Base-by-base conservation (phyloP, 2,113 vertebrate species). In the Penelope pileata region DNA sequence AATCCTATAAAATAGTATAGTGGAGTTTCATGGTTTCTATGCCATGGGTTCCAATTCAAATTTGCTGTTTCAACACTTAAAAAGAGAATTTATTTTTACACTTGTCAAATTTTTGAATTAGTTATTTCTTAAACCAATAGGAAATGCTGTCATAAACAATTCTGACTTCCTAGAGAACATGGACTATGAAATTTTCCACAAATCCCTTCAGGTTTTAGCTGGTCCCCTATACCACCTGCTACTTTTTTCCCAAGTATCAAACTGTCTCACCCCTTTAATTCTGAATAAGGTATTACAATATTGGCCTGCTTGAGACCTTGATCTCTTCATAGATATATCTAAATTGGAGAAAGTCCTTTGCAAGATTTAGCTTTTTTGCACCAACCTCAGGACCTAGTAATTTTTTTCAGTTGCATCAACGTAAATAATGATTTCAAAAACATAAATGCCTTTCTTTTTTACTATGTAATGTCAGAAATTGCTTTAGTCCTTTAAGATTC, bases 171-270 rank as follows among this genome's bases (percentile, higher is more conserved):
- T 70, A 47, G 70, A 38, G 10, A 34, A 78, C 8, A 64, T 18
- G 7, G 3, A 59, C 0, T 0, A 68, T 47, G 15, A 67, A 23
- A 67, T 23, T 40, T 23, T 0, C 6, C 47, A 58, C 36, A 85
- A 51, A 59, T 26, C 15, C 2, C 1, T n/a, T 79, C 18, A 74
- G 18, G 30, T 62, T 68, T 76, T 48, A n/a, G 40, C 9, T 81
- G 32, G 8, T 60, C 14, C 60, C 21, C 34, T 45, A 8, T 50
- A 59, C 2, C 3, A n/a, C 9, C 9, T 90, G 16, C 3, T 48
- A 9, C 0, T 62, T 68, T 29, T 66, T 60, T 70, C 6, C 10
- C 12, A 30, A 56, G 17, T 10, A 48, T 77, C 30, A 62, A 62
- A 66, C 10, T 32, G 32, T 77, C 24, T 59, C 10, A 72, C 3